Evolutionary conservation across 2,888 invertebrate genomes (phyloP), one percentile per base, ranked within the genome.

Genomic region (Torymus auratus): DNA sequence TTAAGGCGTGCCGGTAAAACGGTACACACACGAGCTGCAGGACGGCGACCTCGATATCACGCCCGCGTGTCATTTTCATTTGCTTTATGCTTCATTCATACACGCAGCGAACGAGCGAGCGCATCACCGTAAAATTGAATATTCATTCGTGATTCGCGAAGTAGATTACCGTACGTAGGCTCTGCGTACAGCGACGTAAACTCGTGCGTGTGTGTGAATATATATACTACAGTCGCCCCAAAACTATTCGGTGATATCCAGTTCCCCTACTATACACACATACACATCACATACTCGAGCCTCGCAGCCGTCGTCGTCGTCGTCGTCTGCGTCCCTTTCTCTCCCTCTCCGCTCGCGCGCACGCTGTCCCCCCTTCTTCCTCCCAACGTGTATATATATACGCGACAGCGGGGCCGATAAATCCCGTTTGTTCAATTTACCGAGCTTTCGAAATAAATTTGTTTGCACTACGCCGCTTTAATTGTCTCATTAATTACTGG

Each of bases 1-100:
- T 41, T 41, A 41, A 41, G 41, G 41, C 41, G 84, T 83, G 83
- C 83, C 83, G 83, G 82, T 82, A 71, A 84, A 85, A 84, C 84
- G 84, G 85, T 79, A 73, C 55, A 76, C 12, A 20, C 20, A 28
- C 50, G 41, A 23, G 15, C 14, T 68, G 28, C 13, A 58, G 20
- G 55, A 5, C 10, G 28, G 62, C 84, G 84, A 83, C 84, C 83
- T 83, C 83, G 84, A 85, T 71, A 72, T 83, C 84, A 84, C 81
- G 84, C 64, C 81, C 14, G 76, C 72, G 77, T 82, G 80, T 83
- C 81, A 82, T 84, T 85, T 82, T 80, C 83, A 80, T 41, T 41
- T 81, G 78, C 83, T 83, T 82, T 81, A 80, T 72, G 68, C 79
- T 69, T 76, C 67, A 74, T 73, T 76, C 76, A 69, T 69, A 76